phyloP scores from a whole-genome alignment of 2,113 vertebrate genomes.

The Nothobranchius furzeri region DNA sequence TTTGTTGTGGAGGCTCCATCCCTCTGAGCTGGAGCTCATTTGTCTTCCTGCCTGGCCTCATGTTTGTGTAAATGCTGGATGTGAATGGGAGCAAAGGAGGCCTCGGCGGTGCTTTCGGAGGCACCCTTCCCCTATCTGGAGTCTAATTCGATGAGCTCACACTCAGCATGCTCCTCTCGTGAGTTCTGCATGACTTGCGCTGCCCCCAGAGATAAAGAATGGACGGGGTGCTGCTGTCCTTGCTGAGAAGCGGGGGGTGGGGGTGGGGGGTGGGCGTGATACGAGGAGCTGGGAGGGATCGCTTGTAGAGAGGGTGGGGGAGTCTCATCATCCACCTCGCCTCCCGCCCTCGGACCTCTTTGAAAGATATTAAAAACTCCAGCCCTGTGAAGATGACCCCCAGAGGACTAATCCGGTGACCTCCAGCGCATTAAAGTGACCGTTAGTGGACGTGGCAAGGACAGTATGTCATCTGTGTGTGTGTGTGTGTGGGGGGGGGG shows the following conservation, averaged over 20 bases:
- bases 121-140: slow-evolving; percentile 54
- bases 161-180: slow-evolving; percentile 76
- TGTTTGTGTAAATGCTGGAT: slow-evolving; percentile 21
- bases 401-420: slow-evolving; percentile 76
- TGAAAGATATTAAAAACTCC: slow-evolving; percentile 74
- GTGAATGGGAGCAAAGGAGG: slow-evolving; percentile 35
- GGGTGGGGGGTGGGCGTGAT: slow-evolving; percentile 6
- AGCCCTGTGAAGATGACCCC: slow-evolving; percentile 71
- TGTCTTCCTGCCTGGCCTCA: slow-evolving; percentile 14
- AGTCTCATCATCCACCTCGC: slow-evolving; percentile 49
- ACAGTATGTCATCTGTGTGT: slow-evolving; percentile 68
- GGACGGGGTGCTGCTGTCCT: slow-evolving; percentile 59
- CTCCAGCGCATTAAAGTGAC: slow-evolving; percentile 78
- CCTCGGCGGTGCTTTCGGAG: neutral
- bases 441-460: slow-evolving; percentile 75
- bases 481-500: slow-evolving; percentile 21
- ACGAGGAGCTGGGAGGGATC: slow-evolving; percentile 40
- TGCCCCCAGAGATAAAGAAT: slow-evolving; percentile 73
- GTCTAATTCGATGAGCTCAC: slow-evolving; percentile 79
- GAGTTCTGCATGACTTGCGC: slow-evolving; percentile 81
- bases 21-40: neutral
- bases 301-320: slow-evolving; percentile 30
- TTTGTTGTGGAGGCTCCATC: neutral
- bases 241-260: slow-evolving; percentile 16
- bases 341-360: slow-evolving; percentile 69